Percentiles rank a stretch among this genome's conserved stretches.
These are phyloP conservation scores for Gambusia affinis DNA, from an alignment of 2,113 vertebrate species.

Conservation along the genomic window DNA sequence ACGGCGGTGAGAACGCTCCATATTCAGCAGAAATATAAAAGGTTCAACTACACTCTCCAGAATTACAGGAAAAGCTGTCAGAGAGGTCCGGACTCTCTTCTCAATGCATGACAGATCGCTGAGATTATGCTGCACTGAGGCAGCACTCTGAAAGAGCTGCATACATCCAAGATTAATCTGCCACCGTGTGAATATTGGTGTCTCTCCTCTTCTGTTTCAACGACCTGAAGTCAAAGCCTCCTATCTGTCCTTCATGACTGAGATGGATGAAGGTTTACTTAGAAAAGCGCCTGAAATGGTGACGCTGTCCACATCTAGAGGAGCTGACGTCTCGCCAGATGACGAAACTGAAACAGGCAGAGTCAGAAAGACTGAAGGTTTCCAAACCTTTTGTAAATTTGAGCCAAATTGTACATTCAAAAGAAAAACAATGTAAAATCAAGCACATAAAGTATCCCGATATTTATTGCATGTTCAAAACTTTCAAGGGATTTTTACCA, in stretches of 20 bases:
- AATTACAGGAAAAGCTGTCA: conserved; percentile 34
- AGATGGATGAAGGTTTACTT: conserved; percentile 12
- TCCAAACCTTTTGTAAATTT: too few species aligned
- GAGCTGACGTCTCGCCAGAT: too few species aligned
- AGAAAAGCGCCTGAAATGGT: neutral
- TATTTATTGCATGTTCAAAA: too few species aligned
- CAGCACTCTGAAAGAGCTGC: conserved; percentile 20
- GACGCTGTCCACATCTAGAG: neutral
- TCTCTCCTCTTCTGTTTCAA: conserved; percentile 26
- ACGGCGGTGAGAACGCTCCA: conserved; percentile 6
- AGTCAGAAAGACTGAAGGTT: too few species aligned
- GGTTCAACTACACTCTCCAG: conserved; percentile 15
- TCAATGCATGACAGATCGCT: conserved; percentile 29
- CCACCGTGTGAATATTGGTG: conserved; percentile 12
- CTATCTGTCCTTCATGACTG: conserved; percentile 27
- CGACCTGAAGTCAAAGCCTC: conserved; percentile 27
- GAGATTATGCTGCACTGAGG: conserved; percentile 31
- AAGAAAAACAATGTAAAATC: too few species aligned
- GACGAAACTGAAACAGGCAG: too few species aligned
- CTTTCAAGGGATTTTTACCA: too few species aligned
- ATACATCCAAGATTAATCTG: conserved; percentile 17
- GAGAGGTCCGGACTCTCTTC: conserved; percentile 14
- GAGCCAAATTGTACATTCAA: too few species aligned
- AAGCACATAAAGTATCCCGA: too few species aligned
- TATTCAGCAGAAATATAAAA: conserved; percentile 3